These are phyloP conservation scores for Actenoides hombroni DNA, from an alignment of 2,113 vertebrate genomes.

Conservation along the genomic window DNA sequence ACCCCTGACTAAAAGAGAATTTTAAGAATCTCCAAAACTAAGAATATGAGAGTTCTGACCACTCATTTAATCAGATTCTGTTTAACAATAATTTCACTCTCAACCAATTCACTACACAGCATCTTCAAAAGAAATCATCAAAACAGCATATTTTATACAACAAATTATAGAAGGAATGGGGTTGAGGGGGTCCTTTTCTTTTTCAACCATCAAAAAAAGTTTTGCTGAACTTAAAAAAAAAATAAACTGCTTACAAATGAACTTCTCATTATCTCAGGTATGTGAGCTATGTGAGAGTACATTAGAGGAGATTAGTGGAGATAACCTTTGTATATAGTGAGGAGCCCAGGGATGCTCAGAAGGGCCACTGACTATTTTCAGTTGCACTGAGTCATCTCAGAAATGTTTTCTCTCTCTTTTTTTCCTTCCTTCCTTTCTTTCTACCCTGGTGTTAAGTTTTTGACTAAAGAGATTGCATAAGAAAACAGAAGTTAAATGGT, in stretches of 20 bases:
- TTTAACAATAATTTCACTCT: not conserved
- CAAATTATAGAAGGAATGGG: not conserved
- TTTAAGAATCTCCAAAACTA: not conserved
- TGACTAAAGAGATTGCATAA: not conserved
- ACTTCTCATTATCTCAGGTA: slow-evolving; percentile 50
- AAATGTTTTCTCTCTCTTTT: not conserved
- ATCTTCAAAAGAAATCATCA: not conserved
- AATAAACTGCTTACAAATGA: not conserved
- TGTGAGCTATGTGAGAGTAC: slow-evolving; percentile 40
- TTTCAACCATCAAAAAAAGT: not conserved
- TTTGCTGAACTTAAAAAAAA: not conserved
- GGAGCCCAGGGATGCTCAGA: not conserved
- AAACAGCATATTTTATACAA: not conserved
- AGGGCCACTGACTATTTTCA: not conserved
- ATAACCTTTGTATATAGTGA: slow-evolving; percentile 40
- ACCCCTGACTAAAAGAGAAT: not conserved
- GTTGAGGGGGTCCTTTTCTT: not conserved
- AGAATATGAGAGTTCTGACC: not conserved
- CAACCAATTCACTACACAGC: not conserved
- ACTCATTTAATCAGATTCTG: not conserved
- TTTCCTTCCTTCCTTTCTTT: not conserved
- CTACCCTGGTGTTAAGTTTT: not conserved
- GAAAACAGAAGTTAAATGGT: not conserved
- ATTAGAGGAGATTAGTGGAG: slow-evolving; percentile 13
- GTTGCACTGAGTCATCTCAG: not conserved